Evolutionary conservation across 53 echinoderm and acorn worm genomes (phyloP), one percentile per base, ranked within the genome.

Genomic region (Apostichopus leukothele): DNA sequence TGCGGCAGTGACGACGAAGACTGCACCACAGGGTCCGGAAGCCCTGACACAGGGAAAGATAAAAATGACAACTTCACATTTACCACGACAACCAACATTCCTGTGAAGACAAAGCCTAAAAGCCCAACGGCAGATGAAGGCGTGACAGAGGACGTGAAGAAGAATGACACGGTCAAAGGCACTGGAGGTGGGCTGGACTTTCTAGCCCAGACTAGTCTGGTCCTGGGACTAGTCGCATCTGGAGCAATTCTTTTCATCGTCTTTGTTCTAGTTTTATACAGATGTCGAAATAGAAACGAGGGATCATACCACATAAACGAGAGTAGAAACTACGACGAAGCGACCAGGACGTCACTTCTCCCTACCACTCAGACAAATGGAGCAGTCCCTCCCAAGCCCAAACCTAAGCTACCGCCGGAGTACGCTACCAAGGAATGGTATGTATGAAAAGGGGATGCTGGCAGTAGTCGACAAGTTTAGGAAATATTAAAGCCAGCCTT

Each of bases 251-350:
- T 81, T 6, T 81, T 81, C 83, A 81, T 81, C 55, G 83, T 81
- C 14, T 54, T 81, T 20, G 83, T 81, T n/a, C 1, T 81, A 57
- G 55, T 57, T 57, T 16, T 81, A 7, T 81, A 81, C 83, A 99
- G 96, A 80, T 96, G 91, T 92, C 92, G 96, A 60, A 99, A 99
- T 89, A 89, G 96, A 23, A 99, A 96, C 84, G 99, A 99, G 90
- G 99, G 99, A 83, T 99, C 99, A 27, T 99, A 99, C 79, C 96
- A 94, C 81, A 99, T 99, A 77, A 95, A 99, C 85, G 99, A 99
- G 91, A 99, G 99, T 89, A 91, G 99, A 51, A 99, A 99, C 79
- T 99, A 96, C 89, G 94, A 94, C 84, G 91, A 92, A 76, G 92
- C 92, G 1, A 95, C 95, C 50, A 92, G 95, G 53, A 92, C 97